Conservation (phyloP, 2,797 vertebrate species). For the Propithecus deckenii region DNA sequence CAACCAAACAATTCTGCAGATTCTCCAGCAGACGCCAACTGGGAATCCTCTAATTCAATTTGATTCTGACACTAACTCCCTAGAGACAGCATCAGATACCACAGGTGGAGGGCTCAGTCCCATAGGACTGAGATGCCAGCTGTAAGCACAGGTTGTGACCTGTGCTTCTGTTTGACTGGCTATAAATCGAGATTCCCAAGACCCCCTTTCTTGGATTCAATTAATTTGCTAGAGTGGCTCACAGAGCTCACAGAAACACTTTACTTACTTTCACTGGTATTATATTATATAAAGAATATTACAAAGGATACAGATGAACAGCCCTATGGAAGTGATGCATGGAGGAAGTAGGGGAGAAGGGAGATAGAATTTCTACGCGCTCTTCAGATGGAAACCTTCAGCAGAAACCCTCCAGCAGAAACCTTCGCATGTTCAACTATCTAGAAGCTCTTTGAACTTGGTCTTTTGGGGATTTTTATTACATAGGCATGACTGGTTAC, state of each 20-base stretch:
- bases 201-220: too few species aligned
- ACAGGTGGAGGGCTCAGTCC: neutral
- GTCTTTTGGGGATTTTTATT: neutral
- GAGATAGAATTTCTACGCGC: neutral
- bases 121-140: neutral
- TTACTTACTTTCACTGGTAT: neutral
- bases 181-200: neutral
- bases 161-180: neutral
- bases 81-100: neutral
- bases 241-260: neutral
- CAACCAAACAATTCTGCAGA: neutral
- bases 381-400: too few species aligned
- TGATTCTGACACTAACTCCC: neutral
- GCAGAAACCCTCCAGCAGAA: neutral
- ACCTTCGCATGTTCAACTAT: neutral
- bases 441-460: neutral
- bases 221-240: neutral
- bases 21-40: neutral
- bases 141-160: neutral
- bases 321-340: neutral
- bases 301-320: neutral
- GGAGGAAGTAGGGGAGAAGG: neutral
- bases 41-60: neutral
- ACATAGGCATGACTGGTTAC: rapidly evolving
- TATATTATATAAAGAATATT: neutral